These are phyloP conservation scores for Australoheros facetus DNA, from an alignment of 2,797 vertebrate genomes.

Conservation along the genomic window DNA sequence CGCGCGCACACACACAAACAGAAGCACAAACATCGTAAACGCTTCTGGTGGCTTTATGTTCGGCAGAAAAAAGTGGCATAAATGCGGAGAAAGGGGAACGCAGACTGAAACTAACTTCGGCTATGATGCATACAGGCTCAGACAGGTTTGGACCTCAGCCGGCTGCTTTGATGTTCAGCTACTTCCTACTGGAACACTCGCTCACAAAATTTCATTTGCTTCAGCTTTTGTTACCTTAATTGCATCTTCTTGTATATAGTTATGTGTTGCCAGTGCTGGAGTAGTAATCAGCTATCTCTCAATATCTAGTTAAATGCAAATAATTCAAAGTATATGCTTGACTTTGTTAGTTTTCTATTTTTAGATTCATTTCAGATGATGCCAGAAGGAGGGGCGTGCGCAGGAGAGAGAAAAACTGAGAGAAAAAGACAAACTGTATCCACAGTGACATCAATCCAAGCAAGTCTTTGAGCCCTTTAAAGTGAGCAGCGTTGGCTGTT, in stretches of 20 bases:
- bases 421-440: conserved; percentile 25
- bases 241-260: not conserved
- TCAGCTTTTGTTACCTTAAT: not conserved
- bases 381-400: conserved; percentile 9
- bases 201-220: conserved; percentile 9
- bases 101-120: conserved; percentile 24
- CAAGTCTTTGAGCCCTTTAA: conserved; percentile 51
- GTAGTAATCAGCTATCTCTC: not conserved
- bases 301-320: conserved; percentile 9
- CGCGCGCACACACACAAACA: conserved; percentile 6
- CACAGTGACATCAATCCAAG: conserved; percentile 46
- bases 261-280: not conserved
- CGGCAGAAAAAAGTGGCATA: conserved; percentile 12
- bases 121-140: conserved; percentile 16
- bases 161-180: conserved; percentile 53
- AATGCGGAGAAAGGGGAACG: not conserved
- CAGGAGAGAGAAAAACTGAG: not conserved
- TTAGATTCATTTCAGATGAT: conserved; percentile 41
- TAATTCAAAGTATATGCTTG: not conserved
- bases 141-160: conserved; percentile 44
- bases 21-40: conserved; percentile 16
- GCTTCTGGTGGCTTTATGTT: conserved; percentile 22
- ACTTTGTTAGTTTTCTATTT: conserved; percentile 37
- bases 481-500: conserved; percentile 37
- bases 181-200: conserved; percentile 18